phyloP scores from a whole-genome alignment of 2,113 vertebrate species.

The Sorex araneus region DNA sequence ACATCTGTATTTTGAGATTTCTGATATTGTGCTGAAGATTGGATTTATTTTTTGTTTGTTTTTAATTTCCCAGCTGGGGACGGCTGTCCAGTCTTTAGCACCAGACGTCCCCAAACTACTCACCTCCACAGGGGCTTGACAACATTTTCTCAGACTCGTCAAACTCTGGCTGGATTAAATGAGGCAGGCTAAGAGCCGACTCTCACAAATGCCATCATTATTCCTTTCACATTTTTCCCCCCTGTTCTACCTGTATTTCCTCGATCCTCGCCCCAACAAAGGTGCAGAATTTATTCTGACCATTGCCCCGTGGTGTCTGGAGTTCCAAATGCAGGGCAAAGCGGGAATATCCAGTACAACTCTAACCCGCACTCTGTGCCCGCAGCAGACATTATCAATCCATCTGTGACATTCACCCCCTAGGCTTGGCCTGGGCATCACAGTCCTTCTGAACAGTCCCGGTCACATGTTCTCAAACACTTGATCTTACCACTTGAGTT shows the following conservation, averaged over 20 bases:
- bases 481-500: constrained; percentile 7
- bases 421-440: background rate
- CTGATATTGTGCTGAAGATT: background rate
- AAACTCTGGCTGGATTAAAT: background rate
- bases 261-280: background rate
- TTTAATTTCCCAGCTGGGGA: too few relatives aligned
- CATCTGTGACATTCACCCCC: background rate
- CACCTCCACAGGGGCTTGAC: background rate
- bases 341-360: background rate
- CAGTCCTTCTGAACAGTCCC: constrained; percentile 23
- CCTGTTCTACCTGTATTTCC: background rate
- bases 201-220: background rate
- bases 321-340: constrained; percentile 12
- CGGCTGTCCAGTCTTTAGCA: too few relatives aligned
- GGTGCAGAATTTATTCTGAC: background rate
- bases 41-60: background rate
- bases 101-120: background rate
- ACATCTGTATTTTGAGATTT: background rate
- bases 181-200: background rate
- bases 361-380: background rate
- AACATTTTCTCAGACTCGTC: constrained; percentile 29
- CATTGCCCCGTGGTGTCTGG: background rate
- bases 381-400: background rate
- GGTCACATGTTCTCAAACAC: background rate
- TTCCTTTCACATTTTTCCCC: background rate